These are phyloP conservation scores for Sebastes trivittatus DNA, from an alignment of 2,797 vertebrate species.

Conservation along the genomic window DNA sequence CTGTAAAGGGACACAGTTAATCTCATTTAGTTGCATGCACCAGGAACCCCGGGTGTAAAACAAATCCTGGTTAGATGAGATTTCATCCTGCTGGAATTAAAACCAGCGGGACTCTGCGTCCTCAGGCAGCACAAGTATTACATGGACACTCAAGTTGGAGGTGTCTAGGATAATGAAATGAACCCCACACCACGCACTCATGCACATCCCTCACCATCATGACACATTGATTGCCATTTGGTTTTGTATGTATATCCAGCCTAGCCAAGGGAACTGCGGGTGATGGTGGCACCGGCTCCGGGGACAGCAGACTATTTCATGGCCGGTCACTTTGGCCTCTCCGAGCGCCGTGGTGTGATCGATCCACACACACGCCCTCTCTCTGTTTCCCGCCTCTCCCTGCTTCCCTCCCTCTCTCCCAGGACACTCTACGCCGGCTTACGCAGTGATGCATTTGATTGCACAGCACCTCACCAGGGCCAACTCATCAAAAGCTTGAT, in stretches of 20 bases:
- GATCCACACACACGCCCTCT: conserved; percentile 46
- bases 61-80: conserved; percentile 44
- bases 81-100: conserved; percentile 44
- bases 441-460: conserved; percentile 82
- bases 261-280: conserved; percentile 15
- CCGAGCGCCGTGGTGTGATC: conserved; percentile 59
- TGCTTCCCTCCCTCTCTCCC: conserved; percentile 51
- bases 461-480: conserved; percentile 72
- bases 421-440: conserved; percentile 71
- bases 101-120: conserved; percentile 25
- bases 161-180: conserved; percentile 1
- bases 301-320: conserved; percentile 76
- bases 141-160: neutral
- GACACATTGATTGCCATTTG: conserved; percentile 22
- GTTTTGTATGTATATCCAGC: conserved; percentile 25
- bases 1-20: conserved; percentile 35
- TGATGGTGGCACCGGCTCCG: conserved; percentile 46
- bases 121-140: conserved; percentile 16
- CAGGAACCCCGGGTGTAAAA: conserved; percentile 47
- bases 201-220: neutral
- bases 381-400: conserved; percentile 27
- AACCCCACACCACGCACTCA: neutral
- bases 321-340: conserved; percentile 73
- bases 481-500: conserved; percentile 76
- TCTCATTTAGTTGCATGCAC: conserved; percentile 50